Evolutionary conservation across 2,797 vertebrate species (phyloP).

Genomic region (Trachurus trachurus): DNA sequence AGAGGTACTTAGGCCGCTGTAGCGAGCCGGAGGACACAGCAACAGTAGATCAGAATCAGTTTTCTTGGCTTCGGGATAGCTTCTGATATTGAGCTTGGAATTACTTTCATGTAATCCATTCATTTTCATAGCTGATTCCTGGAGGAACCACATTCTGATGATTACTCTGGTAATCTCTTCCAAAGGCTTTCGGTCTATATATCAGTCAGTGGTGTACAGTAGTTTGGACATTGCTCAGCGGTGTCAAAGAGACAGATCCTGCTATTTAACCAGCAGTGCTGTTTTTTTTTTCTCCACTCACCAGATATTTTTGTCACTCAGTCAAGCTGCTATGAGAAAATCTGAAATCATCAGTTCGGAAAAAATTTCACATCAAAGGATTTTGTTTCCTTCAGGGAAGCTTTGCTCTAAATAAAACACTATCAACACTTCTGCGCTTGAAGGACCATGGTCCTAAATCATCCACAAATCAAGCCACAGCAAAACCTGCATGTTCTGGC

Average conservation of each 20-base stretch:
- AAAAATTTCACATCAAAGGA: conserved; percentile 12
- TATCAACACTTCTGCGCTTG: background rate
- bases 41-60: conserved; percentile 81
- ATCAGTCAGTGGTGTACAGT: conserved; percentile 43
- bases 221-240: conserved; percentile 45
- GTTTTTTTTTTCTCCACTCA: too few species aligned
- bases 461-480: background rate
- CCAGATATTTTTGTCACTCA: background rate
- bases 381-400: background rate
- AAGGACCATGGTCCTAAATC: background rate
- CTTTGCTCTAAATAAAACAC: conserved; percentile 12
- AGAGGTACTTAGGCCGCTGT: conserved; percentile 72
- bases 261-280: background rate
- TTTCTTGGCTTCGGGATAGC: conserved; percentile 77
- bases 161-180: conserved; percentile 80
- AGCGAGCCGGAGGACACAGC: conserved; percentile 75
- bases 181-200: conserved; percentile 61
- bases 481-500: conserved; percentile 14
- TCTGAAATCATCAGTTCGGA: conserved; percentile 1
- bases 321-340: conserved; percentile 9
- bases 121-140: conserved; percentile 79
- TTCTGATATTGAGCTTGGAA: conserved; percentile 84
- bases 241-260: conserved; percentile 14
- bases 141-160: conserved; percentile 74
- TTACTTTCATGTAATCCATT: conserved; percentile 85